Conservation (phyloP, 1,140 invertebrate genomes). For the Varroa destructor region DNA sequence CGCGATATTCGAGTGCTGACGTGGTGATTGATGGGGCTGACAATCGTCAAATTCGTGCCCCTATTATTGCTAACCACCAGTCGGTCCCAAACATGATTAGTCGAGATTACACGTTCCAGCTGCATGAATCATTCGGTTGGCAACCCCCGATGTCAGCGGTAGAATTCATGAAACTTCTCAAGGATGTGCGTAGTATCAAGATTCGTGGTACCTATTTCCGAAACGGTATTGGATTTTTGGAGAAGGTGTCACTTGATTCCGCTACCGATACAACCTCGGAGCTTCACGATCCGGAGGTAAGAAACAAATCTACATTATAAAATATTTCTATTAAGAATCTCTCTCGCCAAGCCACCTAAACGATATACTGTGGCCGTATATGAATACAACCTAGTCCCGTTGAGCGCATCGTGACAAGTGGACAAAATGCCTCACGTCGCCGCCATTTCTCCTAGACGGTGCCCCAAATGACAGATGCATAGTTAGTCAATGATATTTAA, state of each 20-base stretch:
- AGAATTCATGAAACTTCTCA: constrained; percentile 77
- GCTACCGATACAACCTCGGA: constrained; percentile 30
- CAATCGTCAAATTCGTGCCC: constrained; percentile 60
- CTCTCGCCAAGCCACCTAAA: neutral
- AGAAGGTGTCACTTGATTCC: constrained; percentile 35
- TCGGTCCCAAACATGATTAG: constrained; percentile 55
- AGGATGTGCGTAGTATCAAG: constrained; percentile 83
- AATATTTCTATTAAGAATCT: neutral
- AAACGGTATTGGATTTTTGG: constrained; percentile 45
- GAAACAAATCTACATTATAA: neutral
- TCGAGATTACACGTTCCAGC: constrained; percentile 61
- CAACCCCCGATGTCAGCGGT: constrained; percentile 65
- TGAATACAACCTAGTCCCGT: neutral
- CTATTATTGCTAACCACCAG: constrained; percentile 84
- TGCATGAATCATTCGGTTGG: constrained; percentile 89
- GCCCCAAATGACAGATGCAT: no score
- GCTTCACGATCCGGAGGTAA: neutral
- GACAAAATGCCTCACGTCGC: no score
- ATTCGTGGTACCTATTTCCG: constrained; percentile 78
- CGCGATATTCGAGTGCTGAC: constrained; percentile 59
- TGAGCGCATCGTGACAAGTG: constrained; percentile 6
- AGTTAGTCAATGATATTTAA: no score
- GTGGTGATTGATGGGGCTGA: constrained; percentile 70
- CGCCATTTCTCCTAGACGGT: no score
- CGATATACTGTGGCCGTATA: neutral